Evolutionary conservation across 1,140 invertebrate species (phyloP).

Genomic region (Pemphigus obesinymphae): DNA sequence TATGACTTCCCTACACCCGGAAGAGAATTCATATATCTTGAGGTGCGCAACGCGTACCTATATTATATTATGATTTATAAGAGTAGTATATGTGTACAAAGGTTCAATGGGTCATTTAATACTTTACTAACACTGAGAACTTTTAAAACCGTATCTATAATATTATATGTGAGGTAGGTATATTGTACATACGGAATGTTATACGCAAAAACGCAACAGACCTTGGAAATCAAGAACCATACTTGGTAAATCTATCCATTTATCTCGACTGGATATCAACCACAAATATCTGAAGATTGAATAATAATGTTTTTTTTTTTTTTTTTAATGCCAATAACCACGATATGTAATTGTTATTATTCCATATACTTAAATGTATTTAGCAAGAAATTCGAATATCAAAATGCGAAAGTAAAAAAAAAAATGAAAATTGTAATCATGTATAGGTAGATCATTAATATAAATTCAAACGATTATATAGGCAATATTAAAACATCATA

Average conservation of each 20-base stretch:
- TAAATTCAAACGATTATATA: not conserved
- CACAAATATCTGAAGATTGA: not conserved
- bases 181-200: not conserved
- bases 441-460: not conserved
- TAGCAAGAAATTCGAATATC: not conserved
- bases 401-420: not conserved
- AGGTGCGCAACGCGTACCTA: not conserved
- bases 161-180: not conserved
- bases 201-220: not conserved
- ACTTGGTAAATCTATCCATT: not conserved
- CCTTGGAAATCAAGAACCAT: constrained; percentile 4
- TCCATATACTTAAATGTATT: not conserved
- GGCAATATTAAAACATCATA: not conserved
- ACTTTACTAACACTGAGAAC: not conserved
- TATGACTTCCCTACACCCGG: not conserved
- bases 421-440: not conserved
- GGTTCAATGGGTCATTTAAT: not conserved
- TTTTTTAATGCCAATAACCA: not conserved
- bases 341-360: not conserved
- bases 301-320: not conserved
- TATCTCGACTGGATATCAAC: not conserved
- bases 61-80: not conserved
- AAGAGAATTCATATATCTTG: not conserved
- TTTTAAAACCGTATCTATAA: not conserved
- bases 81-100: not conserved